These are phyloP conservation scores for Syrphus vitripennis DNA, from an alignment of 2,888 invertebrate species.

Conservation along the genomic window DNA sequence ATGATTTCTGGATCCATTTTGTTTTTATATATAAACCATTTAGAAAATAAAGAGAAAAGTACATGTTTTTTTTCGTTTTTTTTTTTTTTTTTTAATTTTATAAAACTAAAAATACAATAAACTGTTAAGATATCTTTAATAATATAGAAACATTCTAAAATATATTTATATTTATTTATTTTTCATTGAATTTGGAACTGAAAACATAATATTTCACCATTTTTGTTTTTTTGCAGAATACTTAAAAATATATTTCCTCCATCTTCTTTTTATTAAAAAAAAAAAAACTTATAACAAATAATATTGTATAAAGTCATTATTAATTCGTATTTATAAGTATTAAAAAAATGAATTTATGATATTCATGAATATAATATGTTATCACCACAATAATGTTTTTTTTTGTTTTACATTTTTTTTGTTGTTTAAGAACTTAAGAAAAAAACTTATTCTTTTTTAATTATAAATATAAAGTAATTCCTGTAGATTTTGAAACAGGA, in stretches of 20 bases:
- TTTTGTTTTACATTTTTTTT: slow-evolving; percentile 8
- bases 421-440: slow-evolving; percentile 24
- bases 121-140: not conserved
- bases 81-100: not conserved
- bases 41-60: slow-evolving; percentile 45
- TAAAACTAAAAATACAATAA: slow-evolving; percentile 51
- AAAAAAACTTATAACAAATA: slow-evolving; percentile 16
- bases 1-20: slow-evolving; percentile 10
- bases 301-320: slow-evolving; percentile 39
- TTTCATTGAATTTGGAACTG: slow-evolving; percentile 13
- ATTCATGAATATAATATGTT: slow-evolving; percentile 57
- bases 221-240: slow-evolving; percentile 39
- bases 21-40: slow-evolving; percentile 18
- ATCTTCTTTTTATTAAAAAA: slow-evolving; percentile 18
- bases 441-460: slow-evolving; percentile 3
- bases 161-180: not conserved
- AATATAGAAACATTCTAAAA: slow-evolving; percentile 6
- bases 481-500: slow-evolving; percentile 1
- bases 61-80: slow-evolving; percentile 6
- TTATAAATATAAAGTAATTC: slow-evolving; percentile 7
- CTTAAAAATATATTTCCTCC: slow-evolving; percentile 38
- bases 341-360: slow-evolving; percentile 44
- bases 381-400: slow-evolving; percentile 63
- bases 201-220: slow-evolving; percentile 1
- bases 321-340: slow-evolving; percentile 13